Conservation (phyloP, 2,113 vertebrate genomes). For the Willisornis vidua region DNA sequence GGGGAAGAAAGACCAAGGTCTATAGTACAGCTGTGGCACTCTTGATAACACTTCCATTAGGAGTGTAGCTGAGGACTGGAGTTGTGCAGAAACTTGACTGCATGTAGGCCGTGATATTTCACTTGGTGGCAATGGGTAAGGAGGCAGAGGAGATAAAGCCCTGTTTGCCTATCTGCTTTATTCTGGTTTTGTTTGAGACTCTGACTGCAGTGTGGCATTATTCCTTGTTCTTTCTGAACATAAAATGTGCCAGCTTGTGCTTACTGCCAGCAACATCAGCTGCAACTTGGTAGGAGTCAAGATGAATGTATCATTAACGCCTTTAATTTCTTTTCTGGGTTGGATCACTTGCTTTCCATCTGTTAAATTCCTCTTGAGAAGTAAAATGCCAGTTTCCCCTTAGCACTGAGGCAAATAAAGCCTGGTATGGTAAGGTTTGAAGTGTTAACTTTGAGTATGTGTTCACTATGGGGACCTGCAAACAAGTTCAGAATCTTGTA, state of each 20-base stretch:
- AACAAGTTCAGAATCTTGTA: background rate
- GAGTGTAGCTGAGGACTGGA: background rate
- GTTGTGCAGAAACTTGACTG: background rate
- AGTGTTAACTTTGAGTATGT: background rate
- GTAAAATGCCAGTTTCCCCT: background rate
- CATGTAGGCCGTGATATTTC: background rate
- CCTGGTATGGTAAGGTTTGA: background rate
- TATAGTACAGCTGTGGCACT: background rate
- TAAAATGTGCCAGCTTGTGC: background rate
- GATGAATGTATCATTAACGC: slow-evolving; percentile 28
- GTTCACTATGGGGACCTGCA: background rate
- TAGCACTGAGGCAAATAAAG: background rate
- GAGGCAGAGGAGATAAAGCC: background rate
- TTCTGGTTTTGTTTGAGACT: background rate
- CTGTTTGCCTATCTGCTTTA: background rate
- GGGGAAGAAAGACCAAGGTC: background rate
- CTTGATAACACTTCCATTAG: background rate
- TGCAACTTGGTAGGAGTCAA: background rate
- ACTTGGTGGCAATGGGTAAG: background rate
- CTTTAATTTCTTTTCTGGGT: background rate
- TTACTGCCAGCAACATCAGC: background rate
- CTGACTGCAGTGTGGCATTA: background rate
- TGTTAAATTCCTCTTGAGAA: background rate
- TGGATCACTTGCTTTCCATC: background rate
- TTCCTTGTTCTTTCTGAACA: background rate